Percentiles rank a stretch among this genome's conserved stretches.
These are phyloP conservation scores for Geodia barretti DNA, from an alignment of 37 sponge, comb jelly and placozoan genomes.

Conservation along the genomic window DNA sequence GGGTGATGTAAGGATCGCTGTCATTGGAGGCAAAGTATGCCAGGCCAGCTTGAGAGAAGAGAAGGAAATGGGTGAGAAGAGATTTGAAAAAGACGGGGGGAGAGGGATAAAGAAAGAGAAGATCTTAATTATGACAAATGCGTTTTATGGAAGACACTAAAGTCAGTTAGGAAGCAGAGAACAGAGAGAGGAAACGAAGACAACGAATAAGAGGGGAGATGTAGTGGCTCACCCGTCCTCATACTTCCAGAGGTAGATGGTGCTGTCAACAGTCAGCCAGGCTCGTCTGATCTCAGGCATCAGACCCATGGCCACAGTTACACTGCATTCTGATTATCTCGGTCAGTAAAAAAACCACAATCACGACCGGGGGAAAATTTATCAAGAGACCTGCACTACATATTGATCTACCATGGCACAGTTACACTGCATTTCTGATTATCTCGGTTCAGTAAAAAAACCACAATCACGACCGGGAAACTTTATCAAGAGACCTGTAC, in stretches of 20 bases:
- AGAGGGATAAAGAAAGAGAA: no score
- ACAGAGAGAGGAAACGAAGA: not conserved
- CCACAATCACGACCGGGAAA: not conserved
- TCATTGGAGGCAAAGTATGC: slow-evolving; percentile 78
- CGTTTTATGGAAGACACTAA: no score
- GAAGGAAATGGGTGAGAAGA: not conserved
- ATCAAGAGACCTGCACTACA: no score
- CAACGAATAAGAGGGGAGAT: no score
- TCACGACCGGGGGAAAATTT: not conserved
- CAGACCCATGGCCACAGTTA: slow-evolving; percentile 93
- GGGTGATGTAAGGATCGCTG: slow-evolving; percentile 93
- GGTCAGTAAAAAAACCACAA: no score
- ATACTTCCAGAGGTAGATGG: slow-evolving; percentile 96
- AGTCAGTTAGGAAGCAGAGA: no score
- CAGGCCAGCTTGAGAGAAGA: slow-evolving; percentile 56
- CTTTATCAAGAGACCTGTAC: no score
- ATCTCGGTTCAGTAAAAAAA: no score
- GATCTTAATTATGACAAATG: no score
- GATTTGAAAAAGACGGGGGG: not conserved
- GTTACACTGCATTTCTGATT: slow-evolving; percentile 93
- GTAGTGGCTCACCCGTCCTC: slow-evolving; percentile 85
- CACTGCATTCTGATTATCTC: slow-evolving; percentile 95
- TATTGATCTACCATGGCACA: slow-evolving; percentile 95
- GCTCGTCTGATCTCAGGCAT: slow-evolving; percentile 90
- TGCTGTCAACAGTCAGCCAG: slow-evolving; percentile 95